phyloP scores from a whole-genome alignment of 2,888 invertebrate species.

The Meteorus colon region DNA sequence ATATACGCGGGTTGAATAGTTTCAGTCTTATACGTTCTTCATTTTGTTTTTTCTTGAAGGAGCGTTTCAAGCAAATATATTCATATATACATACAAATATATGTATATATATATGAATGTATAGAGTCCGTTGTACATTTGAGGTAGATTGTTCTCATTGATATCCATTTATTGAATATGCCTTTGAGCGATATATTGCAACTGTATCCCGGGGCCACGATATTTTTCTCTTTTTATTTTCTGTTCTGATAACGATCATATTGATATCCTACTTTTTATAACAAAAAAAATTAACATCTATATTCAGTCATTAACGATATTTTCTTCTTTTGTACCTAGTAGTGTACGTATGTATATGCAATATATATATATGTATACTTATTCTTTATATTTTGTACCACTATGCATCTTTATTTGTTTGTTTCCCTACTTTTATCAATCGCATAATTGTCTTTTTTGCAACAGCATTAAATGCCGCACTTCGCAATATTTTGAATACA shows the following conservation, averaged over 20 bases:
- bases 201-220: constrained; percentile 67
- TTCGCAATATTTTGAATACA: constrained; percentile 33
- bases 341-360: constrained; percentile 29
- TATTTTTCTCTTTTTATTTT: constrained; percentile 36
- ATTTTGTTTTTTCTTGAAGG: neutral
- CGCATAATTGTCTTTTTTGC: constrained; percentile 29
- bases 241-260: constrained; percentile 56
- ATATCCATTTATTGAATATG: constrained; percentile 50
- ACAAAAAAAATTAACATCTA: constrained; percentile 62
- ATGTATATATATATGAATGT: neutral
- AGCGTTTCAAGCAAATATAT: constrained; percentile 26
- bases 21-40: constrained; percentile 22
- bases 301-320: constrained; percentile 61
- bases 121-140: constrained; percentile 52
- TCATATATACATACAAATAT: neutral
- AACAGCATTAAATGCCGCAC: constrained; percentile 46
- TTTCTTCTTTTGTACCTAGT: constrained; percentile 28
- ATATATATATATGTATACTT: constrained; percentile 33
- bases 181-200: constrained; percentile 67
- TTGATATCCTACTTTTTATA: constrained; percentile 58
- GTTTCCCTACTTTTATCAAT: constrained; percentile 17
- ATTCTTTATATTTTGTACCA: constrained; percentile 28
- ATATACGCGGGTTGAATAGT: constrained; percentile 11
- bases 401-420: constrained; percentile 22
- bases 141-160: constrained; percentile 56